Conservation (phyloP, 23 tunicate genomes). For the Clavelina lepadiformis region DNA sequence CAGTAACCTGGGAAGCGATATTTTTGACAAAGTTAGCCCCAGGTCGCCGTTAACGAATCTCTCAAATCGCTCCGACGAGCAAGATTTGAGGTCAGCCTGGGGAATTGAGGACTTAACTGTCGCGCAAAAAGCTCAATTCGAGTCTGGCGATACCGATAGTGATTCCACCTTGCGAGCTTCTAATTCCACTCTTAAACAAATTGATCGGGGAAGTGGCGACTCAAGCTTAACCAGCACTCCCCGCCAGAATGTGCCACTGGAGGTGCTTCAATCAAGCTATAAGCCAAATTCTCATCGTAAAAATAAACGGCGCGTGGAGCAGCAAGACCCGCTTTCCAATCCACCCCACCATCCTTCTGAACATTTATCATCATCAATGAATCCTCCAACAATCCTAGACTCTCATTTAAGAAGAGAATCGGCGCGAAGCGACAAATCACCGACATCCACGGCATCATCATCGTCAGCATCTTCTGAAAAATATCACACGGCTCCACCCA, state of each 20-base stretch:
- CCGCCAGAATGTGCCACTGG: not conserved
- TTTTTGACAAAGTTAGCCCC: too few relatives aligned
- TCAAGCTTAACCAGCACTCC: conserved; percentile 20
- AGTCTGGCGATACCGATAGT: conserved; percentile 10
- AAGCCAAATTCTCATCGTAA: too few relatives aligned
- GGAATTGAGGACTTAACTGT: not conserved
- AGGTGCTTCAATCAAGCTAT: not conserved
- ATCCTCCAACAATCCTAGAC: not conserved
- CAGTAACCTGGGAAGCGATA: too few relatives aligned
- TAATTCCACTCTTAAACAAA: not conserved
- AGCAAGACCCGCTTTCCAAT: not conserved
- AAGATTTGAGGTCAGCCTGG: too few relatives aligned
- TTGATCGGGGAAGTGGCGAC: not conserved
- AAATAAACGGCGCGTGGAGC: too few relatives aligned
- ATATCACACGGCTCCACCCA: not conserved
- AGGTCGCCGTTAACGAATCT: too few relatives aligned
- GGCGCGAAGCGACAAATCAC: not conserved
- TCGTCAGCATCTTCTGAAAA: not conserved
- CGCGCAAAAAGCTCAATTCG: not conserved
- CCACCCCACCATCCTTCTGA: not conserved
- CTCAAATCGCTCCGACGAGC: too few relatives aligned
- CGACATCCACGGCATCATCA: not conserved
- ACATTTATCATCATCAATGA: not conserved
- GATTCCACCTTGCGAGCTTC: conserved; percentile 21
- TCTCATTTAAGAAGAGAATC: not conserved